Conservation (phyloP, 2,113 vertebrate genomes). For the Neolamprologus fasciatus region DNA sequence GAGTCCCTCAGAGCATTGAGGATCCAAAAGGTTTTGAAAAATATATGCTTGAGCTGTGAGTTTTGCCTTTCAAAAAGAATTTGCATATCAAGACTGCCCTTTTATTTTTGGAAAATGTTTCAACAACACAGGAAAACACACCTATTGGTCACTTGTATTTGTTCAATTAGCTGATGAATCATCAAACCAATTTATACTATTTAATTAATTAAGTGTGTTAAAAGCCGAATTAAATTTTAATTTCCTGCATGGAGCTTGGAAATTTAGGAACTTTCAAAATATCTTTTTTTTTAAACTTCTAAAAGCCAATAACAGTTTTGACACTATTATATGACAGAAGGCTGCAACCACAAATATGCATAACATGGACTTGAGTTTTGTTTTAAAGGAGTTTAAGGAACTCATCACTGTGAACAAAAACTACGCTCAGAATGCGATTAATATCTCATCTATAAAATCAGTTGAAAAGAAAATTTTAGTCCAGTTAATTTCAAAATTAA, state of each 20-base stretch:
- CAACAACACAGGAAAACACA: not conserved
- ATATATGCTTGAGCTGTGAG: not conserved
- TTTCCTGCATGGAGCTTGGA: not conserved
- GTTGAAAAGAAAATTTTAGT: not conserved
- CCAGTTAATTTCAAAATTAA: not conserved
- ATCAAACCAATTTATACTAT: not conserved
- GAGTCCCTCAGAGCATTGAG: not conserved
- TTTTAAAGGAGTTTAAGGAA: not conserved
- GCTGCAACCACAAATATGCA: not conserved
- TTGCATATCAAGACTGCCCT: not conserved
- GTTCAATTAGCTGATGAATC: not conserved
- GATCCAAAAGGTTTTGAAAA: not conserved
- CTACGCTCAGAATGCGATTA: not conserved
- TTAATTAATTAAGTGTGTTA: not conserved
- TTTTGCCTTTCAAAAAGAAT: not conserved
- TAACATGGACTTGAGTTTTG: not conserved
- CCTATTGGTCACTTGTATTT: not conserved
- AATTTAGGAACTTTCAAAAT: not conserved
- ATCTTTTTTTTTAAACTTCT: not conserved
- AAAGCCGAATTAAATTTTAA: not conserved
- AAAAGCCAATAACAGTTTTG: not conserved
- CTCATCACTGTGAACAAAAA: not conserved
- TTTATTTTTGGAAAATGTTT: not conserved
- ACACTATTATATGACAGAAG: not conserved
- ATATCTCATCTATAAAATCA: not conserved